Evolutionary conservation across 2,113 vertebrate genomes (phyloP).

Genomic region (Chunga burmeisteri): DNA sequence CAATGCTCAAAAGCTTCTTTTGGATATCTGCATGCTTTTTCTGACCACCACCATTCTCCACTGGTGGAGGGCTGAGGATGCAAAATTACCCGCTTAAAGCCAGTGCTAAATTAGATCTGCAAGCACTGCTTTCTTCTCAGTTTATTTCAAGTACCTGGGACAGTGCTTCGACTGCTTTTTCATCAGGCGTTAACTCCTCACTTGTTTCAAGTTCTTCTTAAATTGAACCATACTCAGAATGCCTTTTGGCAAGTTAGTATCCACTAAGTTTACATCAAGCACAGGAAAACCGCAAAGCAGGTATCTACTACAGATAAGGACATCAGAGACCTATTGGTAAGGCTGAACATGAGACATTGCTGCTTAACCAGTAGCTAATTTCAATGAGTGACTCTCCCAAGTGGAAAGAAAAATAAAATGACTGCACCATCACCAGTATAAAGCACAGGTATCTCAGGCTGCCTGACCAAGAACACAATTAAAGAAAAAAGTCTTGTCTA

Average conservation of each 20-base stretch:
- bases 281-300: background rate
- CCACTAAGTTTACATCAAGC: background rate
- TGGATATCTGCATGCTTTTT: background rate
- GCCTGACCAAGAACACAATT: background rate
- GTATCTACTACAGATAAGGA: background rate
- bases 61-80: fast-evolving
- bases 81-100: background rate
- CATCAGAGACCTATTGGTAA: background rate
- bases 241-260: background rate
- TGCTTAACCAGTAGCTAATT: background rate
- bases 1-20: background rate
- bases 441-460: background rate
- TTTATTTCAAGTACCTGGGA: background rate
- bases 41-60: background rate
- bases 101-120: background rate
- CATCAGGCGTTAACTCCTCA: background rate
- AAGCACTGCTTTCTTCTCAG: background rate
- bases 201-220: background rate
- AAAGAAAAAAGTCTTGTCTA: background rate
- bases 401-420: background rate
- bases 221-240: background rate
- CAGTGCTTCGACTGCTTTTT: background rate
- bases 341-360: background rate
- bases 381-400: background rate
- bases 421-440: background rate